A percentile compares a stretch with the other conserved stretches of the same genome.
Conservation (phyloP, 2,797 vertebrate species). For the Pteronotus mesoamericanus region DNA sequence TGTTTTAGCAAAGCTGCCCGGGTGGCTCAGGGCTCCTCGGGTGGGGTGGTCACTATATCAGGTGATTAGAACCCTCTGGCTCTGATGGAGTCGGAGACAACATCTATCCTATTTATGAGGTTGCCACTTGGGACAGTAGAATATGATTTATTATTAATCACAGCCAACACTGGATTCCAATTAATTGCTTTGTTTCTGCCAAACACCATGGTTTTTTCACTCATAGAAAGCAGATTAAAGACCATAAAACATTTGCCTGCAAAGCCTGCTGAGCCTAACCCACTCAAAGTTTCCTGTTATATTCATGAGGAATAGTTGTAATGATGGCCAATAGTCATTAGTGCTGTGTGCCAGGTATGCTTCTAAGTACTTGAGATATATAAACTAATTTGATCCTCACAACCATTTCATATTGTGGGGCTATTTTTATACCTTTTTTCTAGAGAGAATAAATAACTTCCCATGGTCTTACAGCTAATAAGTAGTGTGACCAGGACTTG, state of each 20-base stretch:
- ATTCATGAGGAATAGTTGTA: not conserved
- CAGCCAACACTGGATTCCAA: not conserved
- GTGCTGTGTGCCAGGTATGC: not conserved
- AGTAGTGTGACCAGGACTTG: not conserved
- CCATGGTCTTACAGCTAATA: not conserved
- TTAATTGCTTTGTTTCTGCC: constrained; percentile 45
- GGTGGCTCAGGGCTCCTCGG: not conserved
- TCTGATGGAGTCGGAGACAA: not conserved
- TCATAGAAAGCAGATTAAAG: constrained; percentile 38
- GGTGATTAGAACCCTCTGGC: not conserved
- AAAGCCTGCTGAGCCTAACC: not conserved
- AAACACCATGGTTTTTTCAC: constrained; percentile 46
- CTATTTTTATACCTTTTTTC: not conserved
- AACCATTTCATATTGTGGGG: not conserved
- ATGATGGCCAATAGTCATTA: not conserved
- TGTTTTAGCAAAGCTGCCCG: not conserved
- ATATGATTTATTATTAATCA: constrained; percentile 10
- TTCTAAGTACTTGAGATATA: not conserved
- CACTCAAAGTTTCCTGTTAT: not conserved
- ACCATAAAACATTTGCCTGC: constrained; percentile 8
- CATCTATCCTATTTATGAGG: not conserved
- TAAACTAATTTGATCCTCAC: not conserved
- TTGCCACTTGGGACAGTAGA: not conserved
- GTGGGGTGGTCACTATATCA: not conserved
- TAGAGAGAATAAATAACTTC: not conserved